Conservation (phyloP, 1,140 invertebrate genomes). For the Arion vulgaris region DNA sequence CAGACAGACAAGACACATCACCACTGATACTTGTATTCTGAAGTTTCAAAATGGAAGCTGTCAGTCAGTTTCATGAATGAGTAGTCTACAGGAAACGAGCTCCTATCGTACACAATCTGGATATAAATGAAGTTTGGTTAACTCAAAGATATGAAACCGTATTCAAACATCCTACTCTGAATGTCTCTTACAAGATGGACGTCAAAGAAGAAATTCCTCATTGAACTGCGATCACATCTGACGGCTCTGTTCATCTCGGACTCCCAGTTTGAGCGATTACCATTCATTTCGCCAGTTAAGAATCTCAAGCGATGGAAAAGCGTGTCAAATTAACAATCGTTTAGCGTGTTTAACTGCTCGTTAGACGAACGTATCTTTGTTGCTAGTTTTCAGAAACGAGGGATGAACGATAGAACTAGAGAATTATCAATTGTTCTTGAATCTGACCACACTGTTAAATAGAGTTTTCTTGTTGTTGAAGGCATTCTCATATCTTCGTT, state of each 20-base stretch:
- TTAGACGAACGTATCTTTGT: slow-evolving; percentile 29
- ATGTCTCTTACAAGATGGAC: not conserved
- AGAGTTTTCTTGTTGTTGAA: no score
- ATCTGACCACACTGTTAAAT: no score
- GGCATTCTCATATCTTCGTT: no score
- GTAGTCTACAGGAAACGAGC: slow-evolving; percentile 1
- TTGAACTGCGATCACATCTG: no score
- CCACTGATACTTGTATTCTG: no score
- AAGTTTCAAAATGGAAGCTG: no score
- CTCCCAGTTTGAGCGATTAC: no score
- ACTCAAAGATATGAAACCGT: slow-evolving; percentile 42
- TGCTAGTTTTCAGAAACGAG: not conserved
- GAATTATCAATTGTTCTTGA: no score
- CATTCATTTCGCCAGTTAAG: no score
- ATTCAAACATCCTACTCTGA: slow-evolving; percentile 27
- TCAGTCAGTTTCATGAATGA: slow-evolving; percentile 17
- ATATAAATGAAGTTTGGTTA: slow-evolving; percentile 38
- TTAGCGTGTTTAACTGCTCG: slow-evolving; percentile 40
- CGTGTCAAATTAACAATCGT: slow-evolving; percentile 48
- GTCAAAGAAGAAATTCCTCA: no score
- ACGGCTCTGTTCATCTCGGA: no score
- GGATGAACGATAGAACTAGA: not conserved
- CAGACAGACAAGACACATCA: no score
- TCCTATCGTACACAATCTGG: slow-evolving; percentile 1
- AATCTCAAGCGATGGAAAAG: slow-evolving; percentile 26